Percentiles rank a stretch among this genome's conserved stretches.
Evolutionary conservation across 1,140 invertebrate genomes (phyloP).

Genomic region (Macrocentrus cingulum): DNA sequence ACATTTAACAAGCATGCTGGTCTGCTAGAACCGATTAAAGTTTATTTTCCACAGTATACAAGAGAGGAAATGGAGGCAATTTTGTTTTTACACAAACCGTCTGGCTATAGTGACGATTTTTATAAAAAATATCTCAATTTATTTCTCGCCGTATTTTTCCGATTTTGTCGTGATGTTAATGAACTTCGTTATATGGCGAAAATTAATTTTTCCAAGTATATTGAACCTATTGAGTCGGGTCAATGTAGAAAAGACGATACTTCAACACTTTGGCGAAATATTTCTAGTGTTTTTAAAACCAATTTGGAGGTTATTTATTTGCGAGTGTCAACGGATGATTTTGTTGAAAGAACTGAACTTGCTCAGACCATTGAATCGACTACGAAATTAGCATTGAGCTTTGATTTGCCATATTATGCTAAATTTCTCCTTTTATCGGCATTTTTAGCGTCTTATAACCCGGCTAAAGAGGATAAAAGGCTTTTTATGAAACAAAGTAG

Average conservation of each 20-base stretch:
- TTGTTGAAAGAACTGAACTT: constrained; percentile 34
- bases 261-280: constrained; percentile 74
- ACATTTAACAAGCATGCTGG: constrained; percentile 74
- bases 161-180: constrained; percentile 77
- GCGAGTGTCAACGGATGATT: constrained; percentile 59
- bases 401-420: constrained; percentile 86
- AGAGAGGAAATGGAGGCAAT: constrained; percentile 78
- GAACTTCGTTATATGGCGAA: constrained; percentile 75
- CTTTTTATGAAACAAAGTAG: constrained; percentile 78
- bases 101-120: constrained; percentile 57
- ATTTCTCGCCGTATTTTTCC: constrained; percentile 78
- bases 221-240: constrained; percentile 70
- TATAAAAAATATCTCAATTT: constrained; percentile 79
- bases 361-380: constrained; percentile 55
- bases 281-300: constrained; percentile 72
- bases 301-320: constrained; percentile 79
- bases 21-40: constrained; percentile 71
- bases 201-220: constrained; percentile 72
- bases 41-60: constrained; percentile 81
- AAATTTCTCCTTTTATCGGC: constrained; percentile 87
- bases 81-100: constrained; percentile 58
- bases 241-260: constrained; percentile 64
- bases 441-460: constrained; percentile 89
- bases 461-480: constrained; percentile 79
- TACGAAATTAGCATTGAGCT: constrained; percentile 65